These are phyloP conservation scores for Hecatera dysodea DNA, from an alignment of 2,888 invertebrate species.

Conservation along the genomic window DNA sequence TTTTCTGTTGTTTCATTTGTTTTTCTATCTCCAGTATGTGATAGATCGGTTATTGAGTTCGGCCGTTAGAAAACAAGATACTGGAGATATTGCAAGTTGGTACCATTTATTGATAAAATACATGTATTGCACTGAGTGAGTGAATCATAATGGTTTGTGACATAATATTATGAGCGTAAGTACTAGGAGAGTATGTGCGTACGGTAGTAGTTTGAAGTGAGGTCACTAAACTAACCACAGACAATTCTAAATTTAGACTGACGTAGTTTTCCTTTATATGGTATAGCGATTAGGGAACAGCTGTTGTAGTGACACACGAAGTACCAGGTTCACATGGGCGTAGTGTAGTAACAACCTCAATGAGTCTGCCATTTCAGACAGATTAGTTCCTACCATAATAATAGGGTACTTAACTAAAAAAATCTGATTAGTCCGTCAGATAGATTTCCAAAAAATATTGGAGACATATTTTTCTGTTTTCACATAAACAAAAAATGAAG, in stretches of 20 bases:
- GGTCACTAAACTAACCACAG: conserved; percentile 11
- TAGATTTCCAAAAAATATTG: too few relatives aligned
- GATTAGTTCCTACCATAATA: too few relatives aligned
- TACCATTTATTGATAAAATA: too few relatives aligned
- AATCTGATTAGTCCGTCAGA: too few relatives aligned
- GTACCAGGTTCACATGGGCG: conserved; percentile 25
- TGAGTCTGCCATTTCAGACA: not conserved
- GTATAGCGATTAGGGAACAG: not conserved
- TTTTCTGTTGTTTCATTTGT: too few relatives aligned
- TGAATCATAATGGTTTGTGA: not conserved
- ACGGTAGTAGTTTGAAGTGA: conserved; percentile 22
- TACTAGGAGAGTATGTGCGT: conserved; percentile 25
- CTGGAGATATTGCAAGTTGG: too few relatives aligned
- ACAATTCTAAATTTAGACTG: not conserved
- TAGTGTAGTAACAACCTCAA: not conserved
- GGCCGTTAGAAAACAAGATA: too few relatives aligned
- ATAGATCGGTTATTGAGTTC: too few relatives aligned
- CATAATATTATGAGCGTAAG: conserved; percentile 6
- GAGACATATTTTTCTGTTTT: too few relatives aligned
- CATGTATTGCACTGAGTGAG: not conserved
- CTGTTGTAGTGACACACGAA: conserved; percentile 15
- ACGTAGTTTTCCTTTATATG: conserved; percentile 7
- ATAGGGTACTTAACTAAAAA: too few relatives aligned
- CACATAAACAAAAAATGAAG: too few relatives aligned
- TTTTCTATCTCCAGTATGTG: too few relatives aligned